Evolutionary conservation across 2,888 invertebrate species (phyloP), one percentile per base, ranked within the genome.

Genomic region (Rotaria macrura): DNA sequence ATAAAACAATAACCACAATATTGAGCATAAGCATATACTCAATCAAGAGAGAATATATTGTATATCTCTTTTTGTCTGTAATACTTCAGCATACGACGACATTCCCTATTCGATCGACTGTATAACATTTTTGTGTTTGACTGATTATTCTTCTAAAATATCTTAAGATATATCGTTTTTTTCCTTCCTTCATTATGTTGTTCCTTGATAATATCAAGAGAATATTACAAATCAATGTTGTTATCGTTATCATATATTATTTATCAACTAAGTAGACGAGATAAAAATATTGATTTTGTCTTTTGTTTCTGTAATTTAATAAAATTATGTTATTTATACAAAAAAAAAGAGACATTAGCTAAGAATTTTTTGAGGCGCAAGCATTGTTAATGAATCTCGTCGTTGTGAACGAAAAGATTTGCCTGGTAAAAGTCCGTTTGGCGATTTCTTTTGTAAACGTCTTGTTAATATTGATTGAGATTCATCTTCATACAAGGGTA

Each of bases 361-460:
- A 5, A 43, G n/a, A 40, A 79, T 43, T 43, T 79, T 79, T n/a
- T 79, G n/a, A 34, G 23, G 79, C 43, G 40, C 12, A 25, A 43
- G 43, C 23, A 79, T 43, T 25, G 79, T 79, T 43, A 79, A 43
- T 79, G 79, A 79, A 43, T 79, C 79, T 79, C 79, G 25, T 43
- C 79, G 40, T n/a, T 79, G 79, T 4, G 79, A 79, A n/a, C 79
- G 79, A 79, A 79, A 79, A 23, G 79, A 43, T n/a, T 79, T 79
- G 20, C 79, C 79, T 23, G 79, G 79, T 43, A 79, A 43, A 43
- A 79, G 79, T n/a, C 43, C 79, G n/a, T 79, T 79, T 5, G 40
- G 25, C 14, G 79, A 43, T 43, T 10, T 40, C 43, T 38, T 40
- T 14, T 65, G 65, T 29, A 34, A 34, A 65, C 29, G 65, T 65